Evolutionary conservation across 1,140 invertebrate species (phyloP).

Genomic region (Muscidifurax raptorellus): DNA sequence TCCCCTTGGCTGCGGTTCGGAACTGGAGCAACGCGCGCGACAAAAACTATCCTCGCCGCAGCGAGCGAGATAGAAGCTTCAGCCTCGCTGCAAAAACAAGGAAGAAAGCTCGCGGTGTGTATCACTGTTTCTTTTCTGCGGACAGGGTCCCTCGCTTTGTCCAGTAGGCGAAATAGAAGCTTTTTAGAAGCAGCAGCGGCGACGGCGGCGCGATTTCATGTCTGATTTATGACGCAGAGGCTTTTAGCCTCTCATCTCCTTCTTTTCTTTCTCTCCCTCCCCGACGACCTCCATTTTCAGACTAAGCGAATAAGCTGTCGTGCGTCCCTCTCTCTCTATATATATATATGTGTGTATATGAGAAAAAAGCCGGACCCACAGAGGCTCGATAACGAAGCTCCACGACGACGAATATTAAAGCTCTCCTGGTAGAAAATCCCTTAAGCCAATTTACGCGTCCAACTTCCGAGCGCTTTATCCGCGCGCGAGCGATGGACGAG

Average conservation of each 20-base stretch:
- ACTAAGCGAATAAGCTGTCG: not conserved
- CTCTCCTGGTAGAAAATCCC: constrained; percentile 51
- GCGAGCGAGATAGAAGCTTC: not conserved
- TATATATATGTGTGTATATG: too few relatives aligned
- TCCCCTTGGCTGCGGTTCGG: not conserved
- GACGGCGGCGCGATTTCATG: not conserved
- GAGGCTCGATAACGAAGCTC: constrained; percentile 11
- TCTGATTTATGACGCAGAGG: not conserved
- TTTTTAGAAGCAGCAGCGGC: not conserved
- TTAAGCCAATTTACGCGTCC: constrained; percentile 60
- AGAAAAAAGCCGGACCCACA: not conserved
- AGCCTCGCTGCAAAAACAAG: not conserved
- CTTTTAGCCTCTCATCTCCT: not conserved
- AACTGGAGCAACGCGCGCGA: not conserved
- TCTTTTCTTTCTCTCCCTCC: not conserved
- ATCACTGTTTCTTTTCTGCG: not conserved
- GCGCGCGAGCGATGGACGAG: constrained; percentile 27
- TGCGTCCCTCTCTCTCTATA: too few relatives aligned
- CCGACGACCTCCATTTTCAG: not conserved
- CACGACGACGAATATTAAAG: constrained; percentile 27
- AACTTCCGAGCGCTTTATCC: constrained; percentile 47
- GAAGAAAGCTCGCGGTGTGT: not conserved
- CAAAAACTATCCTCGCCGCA: not conserved
- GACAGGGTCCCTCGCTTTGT: not conserved
- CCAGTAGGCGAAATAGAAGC: constrained; percentile 1